Evolutionary conservation across 2,888 invertebrate genomes (phyloP).

Genomic region (Congeria kusceri): DNA sequence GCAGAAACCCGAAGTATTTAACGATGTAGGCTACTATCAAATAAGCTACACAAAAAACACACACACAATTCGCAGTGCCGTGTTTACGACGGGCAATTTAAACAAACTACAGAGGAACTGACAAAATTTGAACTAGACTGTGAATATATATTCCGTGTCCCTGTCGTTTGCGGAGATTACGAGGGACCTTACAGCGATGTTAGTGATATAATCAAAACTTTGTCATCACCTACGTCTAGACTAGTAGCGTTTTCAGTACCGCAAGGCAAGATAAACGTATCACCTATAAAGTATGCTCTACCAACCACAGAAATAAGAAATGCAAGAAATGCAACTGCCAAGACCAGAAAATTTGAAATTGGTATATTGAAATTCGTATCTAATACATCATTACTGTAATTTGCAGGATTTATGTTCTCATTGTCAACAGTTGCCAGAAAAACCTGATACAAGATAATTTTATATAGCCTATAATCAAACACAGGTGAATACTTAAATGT

Average conservation of each 20-base stretch:
- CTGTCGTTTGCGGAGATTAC: not conserved
- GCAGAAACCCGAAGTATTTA: not conserved
- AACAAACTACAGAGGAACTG: not conserved
- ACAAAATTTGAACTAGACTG: slow-evolving; percentile 1
- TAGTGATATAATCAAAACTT: not conserved
- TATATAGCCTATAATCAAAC: too few relatives aligned
- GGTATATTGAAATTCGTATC: slow-evolving; percentile 10
- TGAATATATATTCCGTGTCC: slow-evolving; percentile 1
- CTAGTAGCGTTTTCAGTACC: not conserved
- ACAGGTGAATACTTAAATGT: too few relatives aligned
- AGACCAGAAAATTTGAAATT: slow-evolving; percentile 7
- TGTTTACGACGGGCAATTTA: not conserved
- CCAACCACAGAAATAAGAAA: slow-evolving; percentile 8
- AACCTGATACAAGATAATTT: too few relatives aligned
- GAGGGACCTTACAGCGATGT: slow-evolving; percentile 11
- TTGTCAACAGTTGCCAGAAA: too few relatives aligned
- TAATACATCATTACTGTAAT: too few relatives aligned
- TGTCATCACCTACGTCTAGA: not conserved
- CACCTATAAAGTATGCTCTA: slow-evolving; percentile 5
- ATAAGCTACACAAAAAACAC: slow-evolving; percentile 4
- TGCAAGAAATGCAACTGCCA: slow-evolving; percentile 1
- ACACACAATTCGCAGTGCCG: not conserved
- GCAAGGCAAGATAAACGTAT: not conserved
- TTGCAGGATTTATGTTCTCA: too few relatives aligned
- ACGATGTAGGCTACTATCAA: not conserved